Percentiles rank a stretch among this genome's conserved stretches.
phyloP scores from a whole-genome alignment of 2,113 vertebrate species.

The Bubo blakistoni region DNA sequence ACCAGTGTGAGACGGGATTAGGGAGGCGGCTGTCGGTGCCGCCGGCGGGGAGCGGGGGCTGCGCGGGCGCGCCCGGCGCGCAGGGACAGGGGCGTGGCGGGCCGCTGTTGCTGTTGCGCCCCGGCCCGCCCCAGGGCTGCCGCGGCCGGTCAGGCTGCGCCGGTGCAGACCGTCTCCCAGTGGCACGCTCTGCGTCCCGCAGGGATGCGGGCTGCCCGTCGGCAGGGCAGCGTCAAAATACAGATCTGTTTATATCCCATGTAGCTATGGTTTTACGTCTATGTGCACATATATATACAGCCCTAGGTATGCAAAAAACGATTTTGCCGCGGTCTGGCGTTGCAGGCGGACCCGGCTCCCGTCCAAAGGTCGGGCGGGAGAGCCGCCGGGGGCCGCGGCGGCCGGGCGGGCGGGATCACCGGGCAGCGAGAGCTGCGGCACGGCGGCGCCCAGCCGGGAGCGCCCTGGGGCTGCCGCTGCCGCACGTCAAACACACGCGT shows the following conservation, averaged over 20 bases:
- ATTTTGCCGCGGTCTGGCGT: not conserved
- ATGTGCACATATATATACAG: not conserved
- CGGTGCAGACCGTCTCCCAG: not conserved
- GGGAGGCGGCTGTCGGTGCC: conserved; percentile 60
- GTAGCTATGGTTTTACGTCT: too few species aligned
- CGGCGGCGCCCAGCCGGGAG: not conserved
- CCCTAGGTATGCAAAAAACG: not conserved
- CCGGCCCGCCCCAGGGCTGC: not conserved
- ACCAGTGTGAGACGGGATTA: conserved; percentile 61
- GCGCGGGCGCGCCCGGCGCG: not conserved
- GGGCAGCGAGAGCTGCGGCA: not conserved
- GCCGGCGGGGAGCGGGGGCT: conserved; percentile 52
- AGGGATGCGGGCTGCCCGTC: not conserved
- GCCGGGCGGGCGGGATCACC: not conserved
- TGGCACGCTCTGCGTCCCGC: not conserved
- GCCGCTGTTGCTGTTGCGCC: not conserved
- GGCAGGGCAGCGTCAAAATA: not conserved
- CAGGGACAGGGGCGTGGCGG: not conserved
- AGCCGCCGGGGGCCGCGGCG: not conserved
- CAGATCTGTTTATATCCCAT: not conserved
- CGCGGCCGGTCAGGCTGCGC: not conserved
- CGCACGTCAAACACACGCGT: not conserved
- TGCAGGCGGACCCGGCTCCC: not conserved
- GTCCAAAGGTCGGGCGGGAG: not conserved
- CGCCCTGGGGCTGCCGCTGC: not conserved